phyloP scores from a whole-genome alignment of 2,113 vertebrate species.

The Pandion haliaetus region DNA sequence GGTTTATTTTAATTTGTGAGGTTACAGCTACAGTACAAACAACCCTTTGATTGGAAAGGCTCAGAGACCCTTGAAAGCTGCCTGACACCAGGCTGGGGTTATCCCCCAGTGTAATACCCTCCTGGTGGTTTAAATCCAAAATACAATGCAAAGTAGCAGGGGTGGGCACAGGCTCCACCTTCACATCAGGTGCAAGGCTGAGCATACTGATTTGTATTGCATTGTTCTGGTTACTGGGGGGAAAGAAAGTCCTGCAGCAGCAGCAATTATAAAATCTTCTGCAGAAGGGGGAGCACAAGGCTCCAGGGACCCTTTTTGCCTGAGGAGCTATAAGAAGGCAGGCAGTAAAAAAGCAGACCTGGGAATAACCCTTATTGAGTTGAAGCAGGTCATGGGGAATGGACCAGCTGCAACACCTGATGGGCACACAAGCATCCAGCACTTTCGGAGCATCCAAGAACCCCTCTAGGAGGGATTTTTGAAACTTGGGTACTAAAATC shows the following conservation, averaged over 20 bases:
- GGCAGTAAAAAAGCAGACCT: slow-evolving; percentile 28
- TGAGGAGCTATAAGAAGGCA: not conserved
- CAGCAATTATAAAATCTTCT: slow-evolving; percentile 27
- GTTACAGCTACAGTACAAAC: not conserved
- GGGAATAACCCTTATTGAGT: slow-evolving; percentile 3
- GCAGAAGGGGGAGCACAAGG: not conserved
- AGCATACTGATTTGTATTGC: not conserved
- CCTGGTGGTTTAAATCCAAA: not conserved
- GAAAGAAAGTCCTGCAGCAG: not conserved
- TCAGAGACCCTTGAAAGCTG: not conserved
- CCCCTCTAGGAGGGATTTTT: not conserved
- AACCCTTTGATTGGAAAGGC: not conserved
- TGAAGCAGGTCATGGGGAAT: slow-evolving; percentile 4
- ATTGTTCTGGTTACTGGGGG: not conserved
- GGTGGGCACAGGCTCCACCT: not conserved
- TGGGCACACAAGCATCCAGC: not conserved
- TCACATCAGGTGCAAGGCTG: not conserved
- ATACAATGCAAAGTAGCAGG: not conserved
- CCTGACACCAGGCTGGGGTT: not conserved
- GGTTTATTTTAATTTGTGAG: not conserved
- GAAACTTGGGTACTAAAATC: not conserved
- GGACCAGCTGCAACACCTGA: not conserved
- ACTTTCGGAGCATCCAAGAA: not conserved
- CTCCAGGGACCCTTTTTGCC: not conserved
- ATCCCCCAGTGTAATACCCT: not conserved